Evolutionary conservation across 2,797 vertebrate genomes (phyloP).

Genomic region (Tokudaia muenninki): DNA sequence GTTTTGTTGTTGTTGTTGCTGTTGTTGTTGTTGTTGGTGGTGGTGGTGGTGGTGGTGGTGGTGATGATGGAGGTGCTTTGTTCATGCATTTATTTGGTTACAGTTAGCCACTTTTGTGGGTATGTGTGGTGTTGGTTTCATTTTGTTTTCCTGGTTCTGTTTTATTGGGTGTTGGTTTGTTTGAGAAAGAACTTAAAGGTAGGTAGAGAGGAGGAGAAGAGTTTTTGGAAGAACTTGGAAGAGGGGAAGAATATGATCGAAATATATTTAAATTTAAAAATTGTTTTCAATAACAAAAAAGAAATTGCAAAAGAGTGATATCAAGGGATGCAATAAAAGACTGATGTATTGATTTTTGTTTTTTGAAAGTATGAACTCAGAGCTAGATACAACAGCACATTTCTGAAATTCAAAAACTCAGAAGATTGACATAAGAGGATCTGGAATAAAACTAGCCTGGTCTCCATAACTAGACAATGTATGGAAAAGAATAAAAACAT

Average conservation of each 20-base stretch:
- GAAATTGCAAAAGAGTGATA: not conserved
- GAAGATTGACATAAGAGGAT: not conserved
- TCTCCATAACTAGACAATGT: not conserved
- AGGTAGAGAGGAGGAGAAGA: not conserved
- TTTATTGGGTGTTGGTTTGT: not conserved
- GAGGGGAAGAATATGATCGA: not conserved
- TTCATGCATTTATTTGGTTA: not conserved
- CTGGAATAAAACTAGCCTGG: not conserved
- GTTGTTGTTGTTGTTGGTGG: too few species aligned
- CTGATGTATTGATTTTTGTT: not conserved
- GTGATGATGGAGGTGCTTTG: too few species aligned
- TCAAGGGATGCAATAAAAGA: not conserved
- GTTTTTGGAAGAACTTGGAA: not conserved
- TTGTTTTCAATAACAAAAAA: not conserved
- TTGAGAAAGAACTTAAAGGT: not conserved
- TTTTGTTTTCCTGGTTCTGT: not conserved
- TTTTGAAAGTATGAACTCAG: not conserved
- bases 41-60: too few species aligned
- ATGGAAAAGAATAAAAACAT: not conserved
- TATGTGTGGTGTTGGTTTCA: not conserved
- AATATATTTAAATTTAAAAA: not conserved
- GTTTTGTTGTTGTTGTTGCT: not conserved
- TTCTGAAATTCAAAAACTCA: not conserved
- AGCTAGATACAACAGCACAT: not conserved
- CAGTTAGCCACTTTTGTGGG: not conserved